Conservation (phyloP, 2,888 invertebrate species). For the Toxonevra muliebris region DNA sequence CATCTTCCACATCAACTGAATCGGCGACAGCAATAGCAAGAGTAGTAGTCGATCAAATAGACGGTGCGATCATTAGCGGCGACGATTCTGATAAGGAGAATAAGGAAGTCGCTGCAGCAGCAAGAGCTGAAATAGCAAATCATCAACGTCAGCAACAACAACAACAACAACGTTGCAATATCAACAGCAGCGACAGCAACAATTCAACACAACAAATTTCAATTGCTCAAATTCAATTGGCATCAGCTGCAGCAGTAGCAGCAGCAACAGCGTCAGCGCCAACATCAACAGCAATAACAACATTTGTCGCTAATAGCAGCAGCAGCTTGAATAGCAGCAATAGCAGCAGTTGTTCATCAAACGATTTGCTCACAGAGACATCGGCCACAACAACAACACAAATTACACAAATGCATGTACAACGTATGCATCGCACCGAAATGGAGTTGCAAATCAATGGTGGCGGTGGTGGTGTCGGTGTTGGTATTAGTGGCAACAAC, state of each 20-base stretch:
- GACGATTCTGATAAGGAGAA: slow-evolving; percentile 65
- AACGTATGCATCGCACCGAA: slow-evolving; percentile 54
- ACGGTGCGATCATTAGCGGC: slow-evolving; percentile 45
- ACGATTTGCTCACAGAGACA: slow-evolving; percentile 44
- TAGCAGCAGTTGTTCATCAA: slow-evolving; percentile 53
- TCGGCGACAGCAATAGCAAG: slow-evolving; percentile 28
- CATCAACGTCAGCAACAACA: slow-evolving; percentile 27
- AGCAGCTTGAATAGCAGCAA: slow-evolving; percentile 53
- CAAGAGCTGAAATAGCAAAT: slow-evolving; percentile 32
- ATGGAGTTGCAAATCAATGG: slow-evolving; percentile 58
- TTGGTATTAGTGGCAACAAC: slow-evolving; percentile 40
- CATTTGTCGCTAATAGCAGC: slow-evolving; percentile 44
- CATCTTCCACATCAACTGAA: slow-evolving; percentile 50
- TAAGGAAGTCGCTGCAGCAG: slow-evolving; percentile 53
- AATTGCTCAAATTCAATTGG: slow-evolving; percentile 41
- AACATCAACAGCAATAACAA: slow-evolving; percentile 27
- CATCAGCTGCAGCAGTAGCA: slow-evolving; percentile 23
- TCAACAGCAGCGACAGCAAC: slow-evolving; percentile 33
- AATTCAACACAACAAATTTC: slow-evolving; percentile 41
- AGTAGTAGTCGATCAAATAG: slow-evolving; percentile 31
- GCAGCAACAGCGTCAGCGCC: slow-evolving; percentile 36
- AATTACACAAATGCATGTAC: slow-evolving; percentile 52
- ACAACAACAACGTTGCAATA: slow-evolving; percentile 14
- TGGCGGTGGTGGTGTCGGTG: slow-evolving; percentile 15
- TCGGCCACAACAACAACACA: slow-evolving; percentile 52